These are phyloP conservation scores for Flexamia atlantica DNA, from an alignment of 2,888 invertebrate species.

Conservation along the genomic window DNA sequence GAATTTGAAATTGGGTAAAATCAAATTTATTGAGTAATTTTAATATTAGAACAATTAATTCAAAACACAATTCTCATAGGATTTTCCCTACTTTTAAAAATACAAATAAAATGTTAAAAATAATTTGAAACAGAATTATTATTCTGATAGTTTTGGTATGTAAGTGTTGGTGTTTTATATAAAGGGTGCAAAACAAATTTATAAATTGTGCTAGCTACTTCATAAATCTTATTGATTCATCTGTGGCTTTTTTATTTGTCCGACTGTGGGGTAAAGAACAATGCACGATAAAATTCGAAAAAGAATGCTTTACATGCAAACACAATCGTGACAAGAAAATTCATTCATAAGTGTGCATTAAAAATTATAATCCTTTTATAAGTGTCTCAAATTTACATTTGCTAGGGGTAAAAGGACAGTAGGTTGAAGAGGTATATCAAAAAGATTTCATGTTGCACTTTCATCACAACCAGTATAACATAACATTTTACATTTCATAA, in stretches of 20 bases:
- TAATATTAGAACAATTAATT: no score
- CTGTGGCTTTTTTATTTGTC: background rate
- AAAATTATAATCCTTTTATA: background rate
- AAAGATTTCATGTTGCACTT: no score
- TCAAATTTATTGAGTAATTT: no score
- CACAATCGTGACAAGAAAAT: background rate
- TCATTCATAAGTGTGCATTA: conserved; percentile 39
- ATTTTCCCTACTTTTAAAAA: no score
- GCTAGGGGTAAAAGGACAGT: no score
- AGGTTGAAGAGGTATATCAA: no score
- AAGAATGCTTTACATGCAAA: conserved; percentile 1
- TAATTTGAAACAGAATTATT: no score
- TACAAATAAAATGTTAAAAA: no score
- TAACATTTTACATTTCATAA: no score
- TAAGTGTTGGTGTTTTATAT: background rate
- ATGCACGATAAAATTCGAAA: background rate
- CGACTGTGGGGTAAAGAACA: background rate
- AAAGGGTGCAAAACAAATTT: conserved; percentile 8
- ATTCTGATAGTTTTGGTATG: background rate
- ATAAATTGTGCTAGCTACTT: background rate
- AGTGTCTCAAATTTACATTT: background rate
- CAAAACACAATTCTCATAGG: no score
- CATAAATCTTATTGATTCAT: background rate
- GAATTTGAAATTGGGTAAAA: no score
- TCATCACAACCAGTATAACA: no score